A percentile compares a stretch with the other conserved stretches of the same genome.
These are phyloP conservation scores for Sclerodermus sp. DNA, from an alignment of 2,888 invertebrate genomes.

Conservation along the genomic window DNA sequence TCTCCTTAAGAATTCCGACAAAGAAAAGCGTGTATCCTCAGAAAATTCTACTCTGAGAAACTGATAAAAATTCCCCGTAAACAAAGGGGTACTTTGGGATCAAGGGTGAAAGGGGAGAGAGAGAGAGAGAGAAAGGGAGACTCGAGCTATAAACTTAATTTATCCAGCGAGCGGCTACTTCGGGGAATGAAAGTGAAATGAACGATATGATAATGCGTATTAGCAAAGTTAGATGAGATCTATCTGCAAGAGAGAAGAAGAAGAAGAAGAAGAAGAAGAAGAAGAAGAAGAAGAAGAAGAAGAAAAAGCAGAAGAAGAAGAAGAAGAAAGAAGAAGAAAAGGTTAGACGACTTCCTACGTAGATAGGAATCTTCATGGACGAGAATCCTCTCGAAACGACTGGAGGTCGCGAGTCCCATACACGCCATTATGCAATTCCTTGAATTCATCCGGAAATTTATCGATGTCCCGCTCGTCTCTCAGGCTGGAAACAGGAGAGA, in stretches of 20 bases:
- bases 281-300: background rate
- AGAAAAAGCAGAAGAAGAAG: background rate
- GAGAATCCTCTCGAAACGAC: constrained; percentile 34
- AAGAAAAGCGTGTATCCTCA: too few species aligned
- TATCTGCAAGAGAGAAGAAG: too few species aligned
- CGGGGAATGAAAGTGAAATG: too few species aligned
- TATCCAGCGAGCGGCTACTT: background rate
- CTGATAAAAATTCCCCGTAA: too few species aligned
- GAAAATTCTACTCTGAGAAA: too few species aligned
- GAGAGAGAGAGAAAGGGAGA: too few species aligned
- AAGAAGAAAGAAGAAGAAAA: constrained; percentile 10
- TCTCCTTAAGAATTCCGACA: too few species aligned
- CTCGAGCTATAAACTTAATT: background rate
- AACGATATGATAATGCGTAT: too few species aligned
- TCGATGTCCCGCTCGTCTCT: constrained; percentile 28
- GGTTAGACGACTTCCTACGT: constrained; percentile 36
- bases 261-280: background rate
- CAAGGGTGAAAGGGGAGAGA: too few species aligned
- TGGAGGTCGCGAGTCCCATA: constrained; percentile 25
- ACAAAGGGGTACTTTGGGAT: too few species aligned
- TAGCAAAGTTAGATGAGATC: too few species aligned
- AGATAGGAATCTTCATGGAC: constrained; percentile 33
- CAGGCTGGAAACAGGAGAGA: constrained; percentile 2
- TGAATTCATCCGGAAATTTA: constrained; percentile 29
- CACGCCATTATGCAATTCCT: constrained; percentile 31